Percentiles rank a stretch among this genome's conserved stretches.
Conservation (phyloP, 2,113 vertebrate species). For the Petromus typicus region DNA sequence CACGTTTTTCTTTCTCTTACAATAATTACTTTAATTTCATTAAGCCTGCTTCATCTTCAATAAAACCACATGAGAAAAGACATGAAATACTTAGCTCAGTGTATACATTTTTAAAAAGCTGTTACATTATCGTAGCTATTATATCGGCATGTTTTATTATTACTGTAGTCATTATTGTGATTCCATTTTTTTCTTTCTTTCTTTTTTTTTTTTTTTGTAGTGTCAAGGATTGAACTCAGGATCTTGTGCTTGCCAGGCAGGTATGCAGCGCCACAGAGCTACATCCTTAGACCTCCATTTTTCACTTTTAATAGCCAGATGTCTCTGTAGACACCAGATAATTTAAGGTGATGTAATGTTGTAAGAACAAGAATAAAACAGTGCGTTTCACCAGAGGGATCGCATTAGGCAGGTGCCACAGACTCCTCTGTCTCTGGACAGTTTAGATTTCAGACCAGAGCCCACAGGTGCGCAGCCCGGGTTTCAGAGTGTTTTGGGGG, state of each 20-base stretch:
- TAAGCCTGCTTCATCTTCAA: not conserved
- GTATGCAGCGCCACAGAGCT: too few species aligned
- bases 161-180: not conserved
- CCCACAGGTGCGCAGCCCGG: not conserved
- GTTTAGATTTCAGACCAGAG: not conserved
- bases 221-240: too few species aligned
- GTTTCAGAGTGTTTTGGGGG: not conserved
- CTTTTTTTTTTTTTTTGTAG: not conserved
- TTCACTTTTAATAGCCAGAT: not conserved
- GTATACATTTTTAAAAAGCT: conserved; percentile 10
- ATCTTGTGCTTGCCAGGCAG: too few species aligned
- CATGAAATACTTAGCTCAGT: not conserved
- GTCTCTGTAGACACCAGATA: not conserved
- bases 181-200: not conserved
- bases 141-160: not conserved
- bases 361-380: not conserved
- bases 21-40: conserved; percentile 1
- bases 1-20: not conserved
- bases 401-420: not conserved
- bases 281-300: not conserved
- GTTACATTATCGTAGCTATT: not conserved
- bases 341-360: not conserved
- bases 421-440: not conserved
- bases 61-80: not conserved
- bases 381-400: not conserved